These are phyloP conservation scores for Ctenomys sociabilis DNA, from an alignment of 2,113 vertebrate species.

Conservation along the genomic window DNA sequence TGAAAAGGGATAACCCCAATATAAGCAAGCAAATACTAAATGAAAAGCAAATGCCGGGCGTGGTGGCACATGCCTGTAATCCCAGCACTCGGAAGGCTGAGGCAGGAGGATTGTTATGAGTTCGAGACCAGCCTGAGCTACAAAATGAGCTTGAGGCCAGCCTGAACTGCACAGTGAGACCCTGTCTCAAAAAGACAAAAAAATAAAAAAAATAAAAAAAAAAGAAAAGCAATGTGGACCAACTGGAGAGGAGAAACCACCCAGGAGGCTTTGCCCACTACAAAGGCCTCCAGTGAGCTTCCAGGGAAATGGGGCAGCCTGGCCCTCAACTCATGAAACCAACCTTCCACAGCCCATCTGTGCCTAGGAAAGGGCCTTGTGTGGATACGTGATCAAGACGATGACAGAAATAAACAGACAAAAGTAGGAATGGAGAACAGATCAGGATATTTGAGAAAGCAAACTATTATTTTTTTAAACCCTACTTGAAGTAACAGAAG, in stretches of 20 bases:
- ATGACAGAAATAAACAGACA: neutral
- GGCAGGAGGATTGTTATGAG: too few species aligned
- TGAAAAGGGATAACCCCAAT: neutral
- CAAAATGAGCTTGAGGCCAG: too few species aligned
- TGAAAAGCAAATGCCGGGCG: conserved; percentile 30
- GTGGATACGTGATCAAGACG: neutral
- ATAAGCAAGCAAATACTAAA: neutral
- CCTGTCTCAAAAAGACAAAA: too few species aligned
- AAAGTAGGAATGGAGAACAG: neutral
- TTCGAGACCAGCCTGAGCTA: too few species aligned
- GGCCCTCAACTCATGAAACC: neutral
- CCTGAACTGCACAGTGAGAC: too few species aligned
- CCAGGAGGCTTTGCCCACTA: neutral
- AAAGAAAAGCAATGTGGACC: neutral
- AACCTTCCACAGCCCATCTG: neutral
- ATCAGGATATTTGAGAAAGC: neutral
- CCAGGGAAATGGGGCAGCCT: neutral
- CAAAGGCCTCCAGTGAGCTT: neutral
- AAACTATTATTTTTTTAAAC: conserved; percentile 12
- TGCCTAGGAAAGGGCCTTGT: neutral
- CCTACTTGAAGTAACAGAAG: conserved; percentile 12
- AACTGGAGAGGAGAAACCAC: neutral
- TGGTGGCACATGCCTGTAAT: too few species aligned
- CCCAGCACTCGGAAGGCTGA: too few species aligned
- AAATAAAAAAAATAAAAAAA: too few species aligned